Conservation (phyloP, 2,113 vertebrate species). For the Hippopotamus amphibius region DNA sequence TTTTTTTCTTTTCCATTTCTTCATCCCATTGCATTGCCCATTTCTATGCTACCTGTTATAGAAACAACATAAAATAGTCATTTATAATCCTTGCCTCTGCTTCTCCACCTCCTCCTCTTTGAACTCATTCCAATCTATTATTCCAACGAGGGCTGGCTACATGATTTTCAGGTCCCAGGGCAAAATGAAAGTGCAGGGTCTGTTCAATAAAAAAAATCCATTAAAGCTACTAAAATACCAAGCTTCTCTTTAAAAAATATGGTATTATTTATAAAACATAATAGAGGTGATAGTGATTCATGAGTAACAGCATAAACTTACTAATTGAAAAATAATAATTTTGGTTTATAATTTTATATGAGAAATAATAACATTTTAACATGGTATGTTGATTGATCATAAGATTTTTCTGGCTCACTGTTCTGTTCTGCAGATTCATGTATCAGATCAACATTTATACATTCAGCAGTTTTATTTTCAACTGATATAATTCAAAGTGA, state of each 20-base stretch:
- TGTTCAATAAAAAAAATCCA: not conserved
- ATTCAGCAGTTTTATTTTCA: not conserved
- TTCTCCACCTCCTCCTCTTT: not conserved
- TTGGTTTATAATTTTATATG: not conserved
- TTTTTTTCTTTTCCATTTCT: not conserved
- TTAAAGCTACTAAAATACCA: not conserved
- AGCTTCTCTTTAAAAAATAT: not conserved
- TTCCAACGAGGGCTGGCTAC: not conserved
- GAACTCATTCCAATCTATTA: not conserved
- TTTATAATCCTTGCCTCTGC: not conserved
- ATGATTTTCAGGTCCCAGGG: not conserved
- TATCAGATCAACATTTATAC: not conserved
- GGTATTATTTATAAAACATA: not conserved
- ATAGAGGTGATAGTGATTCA: not conserved
- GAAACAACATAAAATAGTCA: not conserved
- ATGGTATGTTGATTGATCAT: not conserved
- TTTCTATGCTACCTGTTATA: not conserved
- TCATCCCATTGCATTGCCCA: not conserved
- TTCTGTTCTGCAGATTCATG: not conserved
- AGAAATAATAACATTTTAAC: not conserved
- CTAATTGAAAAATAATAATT: not conserved
- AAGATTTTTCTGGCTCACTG: not conserved
- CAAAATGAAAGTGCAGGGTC: not conserved
- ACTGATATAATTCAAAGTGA: not conserved
- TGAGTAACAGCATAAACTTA: not conserved